phyloP scores from a whole-genome alignment of 2,113 vertebrate genomes.

The Peromyscus californicus region DNA sequence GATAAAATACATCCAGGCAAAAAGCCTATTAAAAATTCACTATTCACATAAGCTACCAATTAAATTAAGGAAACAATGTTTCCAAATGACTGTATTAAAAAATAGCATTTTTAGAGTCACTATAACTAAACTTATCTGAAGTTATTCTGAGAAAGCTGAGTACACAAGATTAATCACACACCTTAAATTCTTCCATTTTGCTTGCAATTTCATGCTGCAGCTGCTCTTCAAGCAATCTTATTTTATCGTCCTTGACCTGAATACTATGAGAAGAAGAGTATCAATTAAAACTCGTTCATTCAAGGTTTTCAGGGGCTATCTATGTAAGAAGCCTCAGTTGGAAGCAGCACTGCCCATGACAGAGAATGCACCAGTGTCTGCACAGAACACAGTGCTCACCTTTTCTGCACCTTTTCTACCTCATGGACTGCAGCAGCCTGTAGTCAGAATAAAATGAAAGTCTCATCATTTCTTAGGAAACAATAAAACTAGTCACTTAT shows the following conservation, averaged over 20 bases:
- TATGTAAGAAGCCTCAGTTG: background rate
- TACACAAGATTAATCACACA: slow-evolving; percentile 67
- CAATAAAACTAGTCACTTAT: slow-evolving; percentile 56
- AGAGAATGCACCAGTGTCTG: background rate
- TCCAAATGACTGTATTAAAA: slow-evolving; percentile 24
- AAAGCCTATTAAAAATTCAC: slow-evolving; percentile 7
- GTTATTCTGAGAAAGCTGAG: slow-evolving; percentile 12
- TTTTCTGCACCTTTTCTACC: slow-evolving; percentile 90
- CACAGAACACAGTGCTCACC: slow-evolving; percentile 82
- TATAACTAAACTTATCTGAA: slow-evolving; percentile 22
- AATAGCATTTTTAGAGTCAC: slow-evolving; percentile 8
- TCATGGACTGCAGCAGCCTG: slow-evolving; percentile 88
- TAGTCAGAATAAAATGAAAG: slow-evolving; percentile 84
- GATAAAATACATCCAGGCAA: background rate
- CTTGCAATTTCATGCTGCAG: slow-evolving; percentile 86
- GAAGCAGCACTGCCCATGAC: background rate
- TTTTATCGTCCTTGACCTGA: slow-evolving; percentile 89
- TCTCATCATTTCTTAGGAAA: slow-evolving; percentile 78
- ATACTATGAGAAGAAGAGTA: slow-evolving; percentile 80
- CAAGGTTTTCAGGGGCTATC: background rate
- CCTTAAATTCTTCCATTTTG: slow-evolving; percentile 89
- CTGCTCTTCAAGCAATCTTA: slow-evolving; percentile 88
- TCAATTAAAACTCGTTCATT: slow-evolving; percentile 48
- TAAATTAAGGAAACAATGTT: background rate
- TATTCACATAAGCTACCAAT: background rate